Conservation (phyloP, 2,797 vertebrate genomes). For the Dicrostonyx torquatus region DNA sequence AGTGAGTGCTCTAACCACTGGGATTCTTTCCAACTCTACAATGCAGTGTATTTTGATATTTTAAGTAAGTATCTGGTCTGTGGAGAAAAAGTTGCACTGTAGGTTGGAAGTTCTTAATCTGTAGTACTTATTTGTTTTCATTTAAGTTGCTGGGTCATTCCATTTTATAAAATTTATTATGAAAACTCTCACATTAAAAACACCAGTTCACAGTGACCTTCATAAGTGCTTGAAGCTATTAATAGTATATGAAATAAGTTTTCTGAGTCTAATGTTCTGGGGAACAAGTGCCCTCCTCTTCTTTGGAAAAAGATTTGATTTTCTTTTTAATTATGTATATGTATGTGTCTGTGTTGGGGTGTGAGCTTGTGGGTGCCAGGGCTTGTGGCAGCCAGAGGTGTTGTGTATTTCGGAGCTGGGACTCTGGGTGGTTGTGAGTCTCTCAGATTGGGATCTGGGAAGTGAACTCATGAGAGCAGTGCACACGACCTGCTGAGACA, state of each 20-base stretch:
- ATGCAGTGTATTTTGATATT: not conserved
- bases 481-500: not conserved
- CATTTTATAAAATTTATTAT: not conserved
- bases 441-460: not conserved
- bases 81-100: not conserved
- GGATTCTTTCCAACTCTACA: too few species aligned
- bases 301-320: not conserved
- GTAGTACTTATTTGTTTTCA: not conserved
- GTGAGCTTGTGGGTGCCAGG: not conserved
- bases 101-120: not conserved
- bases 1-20: not conserved
- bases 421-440: not conserved
- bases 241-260: not conserved
- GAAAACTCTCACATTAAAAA: not conserved
- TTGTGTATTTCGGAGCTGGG: not conserved
- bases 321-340: not conserved
- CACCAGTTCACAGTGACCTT: not conserved
- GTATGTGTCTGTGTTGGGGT: not conserved
- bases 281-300: not conserved
- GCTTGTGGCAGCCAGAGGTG: not conserved
- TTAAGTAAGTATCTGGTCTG: not conserved
- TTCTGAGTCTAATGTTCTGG: not conserved
- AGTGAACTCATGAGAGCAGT: not conserved
- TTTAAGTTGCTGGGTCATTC: not conserved
- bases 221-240: not conserved